Conservation (phyloP, 2,888 invertebrate genomes). For the Muscina levida region DNA sequence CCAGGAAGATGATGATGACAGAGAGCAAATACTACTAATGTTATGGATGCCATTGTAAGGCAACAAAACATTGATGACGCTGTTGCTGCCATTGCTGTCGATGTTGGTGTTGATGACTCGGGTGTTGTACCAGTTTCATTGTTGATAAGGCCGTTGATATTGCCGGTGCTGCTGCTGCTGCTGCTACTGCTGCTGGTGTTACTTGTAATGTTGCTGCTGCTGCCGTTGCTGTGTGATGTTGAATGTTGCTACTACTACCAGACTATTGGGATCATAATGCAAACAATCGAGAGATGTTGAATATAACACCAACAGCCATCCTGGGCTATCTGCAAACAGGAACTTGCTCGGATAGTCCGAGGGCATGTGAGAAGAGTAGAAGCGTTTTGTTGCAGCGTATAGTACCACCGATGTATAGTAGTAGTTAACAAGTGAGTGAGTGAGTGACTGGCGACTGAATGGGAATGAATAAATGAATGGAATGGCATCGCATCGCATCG, state of each 20-base stretch:
- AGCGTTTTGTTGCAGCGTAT: no score
- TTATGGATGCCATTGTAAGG: conserved; percentile 42
- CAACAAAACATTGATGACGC: conserved; percentile 38
- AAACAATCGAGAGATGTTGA: conserved; percentile 53
- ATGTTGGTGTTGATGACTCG: conserved; percentile 29
- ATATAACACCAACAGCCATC: conserved; percentile 38
- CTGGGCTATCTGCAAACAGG: conserved; percentile 32
- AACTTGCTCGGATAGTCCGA: neutral
- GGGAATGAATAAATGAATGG: conserved; percentile 54
- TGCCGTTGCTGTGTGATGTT: conserved; percentile 6
- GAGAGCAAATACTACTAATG: conserved; percentile 58
- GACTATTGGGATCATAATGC: conserved; percentile 56
- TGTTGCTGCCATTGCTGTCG: conserved; percentile 45
- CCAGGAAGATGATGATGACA: conserved; percentile 47
- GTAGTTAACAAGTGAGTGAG: conserved; percentile 62
- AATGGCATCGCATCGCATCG: conserved; percentile 22
- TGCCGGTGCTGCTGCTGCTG: neutral
- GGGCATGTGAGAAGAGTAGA: conserved; percentile 49
- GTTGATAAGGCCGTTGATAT: neutral
- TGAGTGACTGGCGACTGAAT: conserved; percentile 49
- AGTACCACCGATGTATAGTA: no score
- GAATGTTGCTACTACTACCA: neutral
- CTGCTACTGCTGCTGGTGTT: neutral
- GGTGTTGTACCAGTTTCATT: neutral
- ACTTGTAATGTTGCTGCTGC: conserved; percentile 24